Base-by-base conservation (phyloP, 2,888 invertebrate genomes). In the Scaeva pyrastri region DNA sequence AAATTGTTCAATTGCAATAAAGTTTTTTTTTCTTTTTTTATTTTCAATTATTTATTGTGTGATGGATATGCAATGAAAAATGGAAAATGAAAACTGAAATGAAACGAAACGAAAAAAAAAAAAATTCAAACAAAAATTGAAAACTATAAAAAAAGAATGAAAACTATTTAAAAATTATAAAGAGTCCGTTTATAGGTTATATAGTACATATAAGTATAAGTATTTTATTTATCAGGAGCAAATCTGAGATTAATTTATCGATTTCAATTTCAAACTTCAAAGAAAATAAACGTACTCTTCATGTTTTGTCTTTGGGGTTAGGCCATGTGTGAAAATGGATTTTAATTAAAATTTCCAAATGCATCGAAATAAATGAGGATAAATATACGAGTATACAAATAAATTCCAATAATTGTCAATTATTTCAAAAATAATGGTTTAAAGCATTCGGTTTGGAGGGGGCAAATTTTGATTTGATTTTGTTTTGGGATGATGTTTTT, bases 1-100 rank as follows among this genome's bases (percentile, higher is more conserved):
- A 74, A 74, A 72, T 60, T 58, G 66, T 73, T 73, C 48, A 72
- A 52, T 79, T 71, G 75, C 66, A 71, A 72, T 74, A 66, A 64
- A 55, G 41, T 56, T 77, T 48, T 72, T 19, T 26, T 62, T n/a
- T 66, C 66, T 48, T 16, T 45, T 79, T 85, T 50, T 48, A 26
- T 55, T 60, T 79, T 78, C 43, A 78, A 83, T 74, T 31, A 39
- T 66, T 71, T 74, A 66, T 79, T 75, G 71, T 80, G 72, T 75
- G 81, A 73, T 76, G 79, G 62, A 72, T 68, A 79, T 81, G 81
- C 75, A 76, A 85, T 85, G 75, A 81, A 68, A 43, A 68, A 71
- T 81, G 76, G 81, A 71, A 73, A 81, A 80, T 85, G 71, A 85
- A 21, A 79, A 85, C 75, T 85, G 80, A 81, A 85, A 80, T 66